Evolutionary conservation across 2,797 vertebrate genomes (phyloP).

Genomic region (Arnoldichthys spilopterus): DNA sequence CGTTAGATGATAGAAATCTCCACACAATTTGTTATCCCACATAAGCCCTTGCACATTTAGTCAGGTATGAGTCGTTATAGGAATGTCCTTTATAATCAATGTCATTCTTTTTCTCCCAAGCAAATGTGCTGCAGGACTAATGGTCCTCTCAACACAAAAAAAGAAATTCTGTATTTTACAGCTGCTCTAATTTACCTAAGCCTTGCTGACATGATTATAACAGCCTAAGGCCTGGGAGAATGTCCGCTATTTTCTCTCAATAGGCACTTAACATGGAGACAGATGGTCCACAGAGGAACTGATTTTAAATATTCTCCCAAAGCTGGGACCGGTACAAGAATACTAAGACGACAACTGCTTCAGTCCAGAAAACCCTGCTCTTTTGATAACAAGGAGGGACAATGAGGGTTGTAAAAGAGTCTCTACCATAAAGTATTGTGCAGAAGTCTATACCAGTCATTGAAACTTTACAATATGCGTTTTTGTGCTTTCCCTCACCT

Average conservation of each 20-base stretch:
- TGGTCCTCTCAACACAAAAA: background rate
- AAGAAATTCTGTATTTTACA: background rate
- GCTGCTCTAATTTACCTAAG: constrained; percentile 3
- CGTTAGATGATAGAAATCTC: background rate
- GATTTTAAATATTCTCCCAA: background rate
- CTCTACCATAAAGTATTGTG: too few species aligned
- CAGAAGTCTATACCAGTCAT: too few species aligned
- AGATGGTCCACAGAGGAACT: background rate
- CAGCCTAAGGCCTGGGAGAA: background rate
- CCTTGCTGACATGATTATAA: background rate
- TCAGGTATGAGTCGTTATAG: background rate
- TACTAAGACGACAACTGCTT: background rate
- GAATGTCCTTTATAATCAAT: background rate
- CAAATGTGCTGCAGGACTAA: background rate
- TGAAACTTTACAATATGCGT: too few species aligned
- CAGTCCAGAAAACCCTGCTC: background rate
- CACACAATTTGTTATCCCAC: background rate
- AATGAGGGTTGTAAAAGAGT: too few species aligned
- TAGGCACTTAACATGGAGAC: background rate
- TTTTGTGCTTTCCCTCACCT: too few species aligned
- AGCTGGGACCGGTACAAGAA: background rate
- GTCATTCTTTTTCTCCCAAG: background rate
- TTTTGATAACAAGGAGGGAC: background rate
- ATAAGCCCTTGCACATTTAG: background rate
- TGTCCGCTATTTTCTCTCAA: background rate